phyloP scores from a whole-genome alignment of 2,797 vertebrate genomes.

The Schizopygopsis malacanthus region DNA sequence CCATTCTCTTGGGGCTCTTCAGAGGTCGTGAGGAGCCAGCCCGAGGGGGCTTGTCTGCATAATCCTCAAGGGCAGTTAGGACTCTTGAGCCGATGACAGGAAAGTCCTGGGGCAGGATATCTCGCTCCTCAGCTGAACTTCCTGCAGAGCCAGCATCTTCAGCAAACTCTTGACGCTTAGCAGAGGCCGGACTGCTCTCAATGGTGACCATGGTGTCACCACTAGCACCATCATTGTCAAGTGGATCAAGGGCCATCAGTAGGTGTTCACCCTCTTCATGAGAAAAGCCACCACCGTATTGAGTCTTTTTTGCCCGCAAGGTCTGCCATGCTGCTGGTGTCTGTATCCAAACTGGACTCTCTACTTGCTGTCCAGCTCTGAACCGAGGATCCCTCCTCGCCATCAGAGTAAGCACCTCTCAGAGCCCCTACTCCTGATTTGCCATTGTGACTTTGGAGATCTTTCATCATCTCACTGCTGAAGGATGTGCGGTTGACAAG shows the following conservation, averaged over 20 bases:
- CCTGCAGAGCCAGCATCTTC: conserved; percentile 75
- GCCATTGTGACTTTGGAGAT: conserved; percentile 78
- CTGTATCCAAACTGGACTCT: conserved; percentile 86
- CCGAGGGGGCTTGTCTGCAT: conserved; percentile 69
- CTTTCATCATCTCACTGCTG: conserved; percentile 81
- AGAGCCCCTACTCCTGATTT: conserved; percentile 59
- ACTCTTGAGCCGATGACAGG: conserved; percentile 71
- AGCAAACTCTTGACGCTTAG: conserved; percentile 71
- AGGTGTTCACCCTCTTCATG: conserved; percentile 79
- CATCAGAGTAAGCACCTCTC: conserved; percentile 81
- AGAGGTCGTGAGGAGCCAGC: conserved; percentile 75
- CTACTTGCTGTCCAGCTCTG: conserved; percentile 86
- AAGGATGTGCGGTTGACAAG: conserved; percentile 88
- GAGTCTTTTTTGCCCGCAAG: conserved; percentile 72
- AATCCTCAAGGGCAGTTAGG: conserved; percentile 68
- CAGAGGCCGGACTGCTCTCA: conserved; percentile 59
- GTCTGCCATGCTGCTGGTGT: conserved; percentile 79
- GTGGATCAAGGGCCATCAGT: conserved; percentile 72
- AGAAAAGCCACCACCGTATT: conserved; percentile 77
- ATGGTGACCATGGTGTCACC: conserved; percentile 69
- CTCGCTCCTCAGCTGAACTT: conserved; percentile 83
- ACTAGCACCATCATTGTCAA: conserved; percentile 65
- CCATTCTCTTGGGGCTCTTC: conserved; percentile 97
- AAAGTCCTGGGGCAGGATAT: conserved; percentile 77
- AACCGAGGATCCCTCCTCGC: conserved; percentile 82